A percentile compares a stretch with the other conserved stretches of the same genome.
Evolutionary conservation across 2,113 vertebrate species (phyloP).

Genomic region (Crotalus helleri): DNA sequence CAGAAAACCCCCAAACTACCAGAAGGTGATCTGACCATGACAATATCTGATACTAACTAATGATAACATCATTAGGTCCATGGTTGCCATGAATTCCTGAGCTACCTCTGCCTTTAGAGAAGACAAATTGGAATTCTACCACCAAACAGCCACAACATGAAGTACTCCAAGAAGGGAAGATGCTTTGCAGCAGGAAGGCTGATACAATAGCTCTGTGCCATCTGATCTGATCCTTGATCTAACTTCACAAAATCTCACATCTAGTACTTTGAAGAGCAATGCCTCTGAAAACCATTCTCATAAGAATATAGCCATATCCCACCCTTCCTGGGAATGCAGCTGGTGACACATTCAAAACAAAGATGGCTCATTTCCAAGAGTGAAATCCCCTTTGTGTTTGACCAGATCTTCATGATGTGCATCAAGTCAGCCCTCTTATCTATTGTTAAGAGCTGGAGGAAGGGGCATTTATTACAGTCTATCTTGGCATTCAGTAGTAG

Average conservation of each 20-base stretch:
- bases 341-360: background rate
- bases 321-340: background rate
- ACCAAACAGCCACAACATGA: background rate
- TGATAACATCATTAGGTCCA: background rate
- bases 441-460: background rate
- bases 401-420: background rate
- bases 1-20: background rate
- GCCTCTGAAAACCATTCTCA: background rate
- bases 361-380: background rate
- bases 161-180: background rate
- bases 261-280: background rate
- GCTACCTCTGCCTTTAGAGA: background rate
- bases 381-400: background rate
- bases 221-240: background rate
- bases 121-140: background rate
- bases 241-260: background rate
- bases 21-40: background rate
- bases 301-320: background rate
- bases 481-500: background rate
- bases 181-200: background rate
- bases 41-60: background rate
- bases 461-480: background rate
- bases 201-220: background rate
- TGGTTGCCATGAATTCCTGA: background rate
- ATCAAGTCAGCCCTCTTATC: background rate